Base-by-base conservation (phyloP, 2,888 invertebrate species). In the Boloria euphrosyne region DNA sequence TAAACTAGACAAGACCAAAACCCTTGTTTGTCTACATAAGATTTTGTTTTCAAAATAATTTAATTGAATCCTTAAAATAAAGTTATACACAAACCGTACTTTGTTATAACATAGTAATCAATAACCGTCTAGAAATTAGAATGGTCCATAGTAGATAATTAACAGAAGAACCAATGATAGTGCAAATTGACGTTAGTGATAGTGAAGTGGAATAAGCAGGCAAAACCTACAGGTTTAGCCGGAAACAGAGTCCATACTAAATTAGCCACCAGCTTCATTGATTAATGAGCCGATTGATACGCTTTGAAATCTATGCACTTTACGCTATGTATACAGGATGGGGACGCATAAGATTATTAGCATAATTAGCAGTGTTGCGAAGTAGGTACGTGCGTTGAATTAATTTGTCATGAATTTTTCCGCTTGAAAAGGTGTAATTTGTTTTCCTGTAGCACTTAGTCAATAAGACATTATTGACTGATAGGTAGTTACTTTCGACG, bases 101-200 rank as follows among this genome's bases (percentile, higher is more conserved):
- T 57, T 31, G 7, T 18, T 13, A 17, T 52, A 59, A 50, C 17
- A n/a, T n/a, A n/a, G 22, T 58, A 58, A 62, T 47, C 57, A 62
- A 53, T 27, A 44, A 52, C 18, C 44, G 47, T 47, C 52, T 43
- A n/a, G n/a, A n/a, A n/a, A n/a, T n/a, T n/a, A n/a, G 61, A 52
- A 65, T 61, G 55, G 27, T 50, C 22, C 22, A 52, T 43, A 31
- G n/a, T 3, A 47, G 67, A 54, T 67, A 69, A 65, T 69, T 65
- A 59, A 22, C 54, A 53, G 38, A 27, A 18, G 60, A 57, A 63
- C 49, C 50, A 51, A 27, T 38, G 67, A 64, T 69, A 67, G 57
- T 50, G 50, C 43, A 58, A 67, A 65, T 69, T 69, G 57, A 67
- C 66, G 14, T 62, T 46, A 58, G 51, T 57, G 66, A 67, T 69